phyloP scores from a whole-genome alignment of 2,113 vertebrate genomes.

The Probosciger aterrimus region DNA sequence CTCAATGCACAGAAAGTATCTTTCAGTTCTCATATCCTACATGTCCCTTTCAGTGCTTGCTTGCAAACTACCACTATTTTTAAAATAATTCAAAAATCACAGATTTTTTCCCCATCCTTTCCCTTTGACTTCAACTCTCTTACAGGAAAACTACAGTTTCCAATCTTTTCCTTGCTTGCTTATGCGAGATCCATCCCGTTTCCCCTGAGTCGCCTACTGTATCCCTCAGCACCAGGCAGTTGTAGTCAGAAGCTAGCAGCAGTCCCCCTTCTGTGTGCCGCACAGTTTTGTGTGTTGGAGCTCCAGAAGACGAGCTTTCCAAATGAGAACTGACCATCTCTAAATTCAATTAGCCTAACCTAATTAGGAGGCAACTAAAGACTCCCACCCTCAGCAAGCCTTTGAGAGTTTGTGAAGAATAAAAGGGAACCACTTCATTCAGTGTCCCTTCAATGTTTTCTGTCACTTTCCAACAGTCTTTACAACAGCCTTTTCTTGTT shows the following conservation, averaged over 20 bases:
- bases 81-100: background rate
- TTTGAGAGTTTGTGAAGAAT: background rate
- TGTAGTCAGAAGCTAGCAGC: background rate
- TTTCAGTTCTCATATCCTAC: background rate
- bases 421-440: background rate
- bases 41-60: background rate
- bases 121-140: background rate
- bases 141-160: background rate
- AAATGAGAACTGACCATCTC: fast-evolving
- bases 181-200: fast-evolving
- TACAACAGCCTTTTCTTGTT: background rate
- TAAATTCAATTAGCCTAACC: background rate
- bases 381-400: background rate
- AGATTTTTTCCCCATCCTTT: fast-evolving
- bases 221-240: fast-evolving
- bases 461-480: background rate
- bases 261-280: background rate
- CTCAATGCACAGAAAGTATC: background rate
- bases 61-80: background rate
- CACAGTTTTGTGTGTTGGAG: background rate
- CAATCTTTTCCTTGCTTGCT: background rate
- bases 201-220: fast-evolving
- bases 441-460: fast-evolving
- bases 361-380: background rate
- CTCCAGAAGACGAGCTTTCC: background rate